These are phyloP conservation scores for Rhagium mordax DNA, from an alignment of 2,888 invertebrate species.

Conservation along the genomic window DNA sequence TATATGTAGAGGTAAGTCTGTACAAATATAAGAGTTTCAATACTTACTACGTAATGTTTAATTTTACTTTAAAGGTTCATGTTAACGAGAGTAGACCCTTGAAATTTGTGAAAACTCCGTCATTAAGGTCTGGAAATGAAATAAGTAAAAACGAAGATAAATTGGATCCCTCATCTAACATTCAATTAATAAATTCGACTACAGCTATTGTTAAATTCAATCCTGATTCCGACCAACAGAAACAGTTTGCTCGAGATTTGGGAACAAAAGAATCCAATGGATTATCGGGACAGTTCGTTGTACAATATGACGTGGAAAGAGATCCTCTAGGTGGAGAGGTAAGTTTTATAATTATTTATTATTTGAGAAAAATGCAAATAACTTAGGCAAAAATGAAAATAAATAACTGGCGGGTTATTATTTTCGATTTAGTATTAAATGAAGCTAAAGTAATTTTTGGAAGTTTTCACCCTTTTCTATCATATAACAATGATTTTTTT, in stretches of 20 bases:
- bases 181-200: conserved; percentile 55
- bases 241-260: conserved; percentile 68
- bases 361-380: no score
- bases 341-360: no score
- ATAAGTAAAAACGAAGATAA: conserved; percentile 71
- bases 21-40: no score
- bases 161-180: conserved; percentile 62
- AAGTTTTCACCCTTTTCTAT: no score
- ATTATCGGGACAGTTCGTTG: conserved; percentile 77
- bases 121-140: conserved; percentile 77
- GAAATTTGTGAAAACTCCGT: conserved; percentile 75
- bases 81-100: conserved; percentile 77
- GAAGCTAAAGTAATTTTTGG: no score
- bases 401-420: no score
- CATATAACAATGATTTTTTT: no score
- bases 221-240: conserved; percentile 75
- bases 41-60: no score
- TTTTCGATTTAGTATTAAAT: no score
- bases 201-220: conserved; percentile 71
- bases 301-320: conserved; percentile 80
- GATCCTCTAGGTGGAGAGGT: conserved; percentile 72
- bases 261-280: conserved; percentile 68
- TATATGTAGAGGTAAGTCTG: conserved; percentile 63
- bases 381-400: no score
- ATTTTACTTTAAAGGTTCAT: conserved; percentile 71